Base-by-base conservation (phyloP, 1,140 invertebrate species). In the Caenorhabditis brenneri region DNA sequence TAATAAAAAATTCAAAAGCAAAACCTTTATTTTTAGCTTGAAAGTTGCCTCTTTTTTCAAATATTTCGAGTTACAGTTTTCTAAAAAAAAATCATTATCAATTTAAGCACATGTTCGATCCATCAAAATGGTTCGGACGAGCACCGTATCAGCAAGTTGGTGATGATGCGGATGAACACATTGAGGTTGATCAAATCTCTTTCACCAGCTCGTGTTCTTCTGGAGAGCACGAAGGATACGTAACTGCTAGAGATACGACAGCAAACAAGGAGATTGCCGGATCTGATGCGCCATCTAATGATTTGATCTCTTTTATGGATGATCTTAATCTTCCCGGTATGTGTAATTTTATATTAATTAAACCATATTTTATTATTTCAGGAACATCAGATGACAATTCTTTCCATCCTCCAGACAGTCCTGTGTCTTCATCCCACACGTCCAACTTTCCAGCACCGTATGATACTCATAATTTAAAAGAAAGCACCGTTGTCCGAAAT, bases 51-150 rank as follows among this genome's bases (percentile, higher is more conserved):
- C 31, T 36, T 65, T 65, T 65, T 15, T 19, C 3, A 33, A 19
- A 65, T 65, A 33, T 27, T 55, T 27, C 15, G 10, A 10, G 27
- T 51, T 51, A 5, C 12, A 51, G n/a, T n/a, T n/a, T 22, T 7
- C 4, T 55, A n/a, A 27, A 55, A 55, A 15, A 24, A 5, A 12
- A 24, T 27, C 10, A 5, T 10, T 12, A 42, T 74, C 1, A 27
- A 7, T 10, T 74, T 24, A 16, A 74, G 65, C n/a, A 10, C 6
- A 74, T 74, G 65, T 74, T 74, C 65, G 65, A 74, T 24, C 65
- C 65, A 4, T 74, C 65, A 9, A 74, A 74, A 74, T 74, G 65
- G 65, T 74, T 74, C 36, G 65, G 65, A 42, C 65, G 65, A 42
- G 65, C 65, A 22, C 65, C 33, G 10, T 74, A 74, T 24, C 65